A percentile compares a stretch with the other conserved stretches of the same genome.
phyloP scores from a whole-genome alignment of 2,797 vertebrate genomes.

The Cossypha dichroa region DNA sequence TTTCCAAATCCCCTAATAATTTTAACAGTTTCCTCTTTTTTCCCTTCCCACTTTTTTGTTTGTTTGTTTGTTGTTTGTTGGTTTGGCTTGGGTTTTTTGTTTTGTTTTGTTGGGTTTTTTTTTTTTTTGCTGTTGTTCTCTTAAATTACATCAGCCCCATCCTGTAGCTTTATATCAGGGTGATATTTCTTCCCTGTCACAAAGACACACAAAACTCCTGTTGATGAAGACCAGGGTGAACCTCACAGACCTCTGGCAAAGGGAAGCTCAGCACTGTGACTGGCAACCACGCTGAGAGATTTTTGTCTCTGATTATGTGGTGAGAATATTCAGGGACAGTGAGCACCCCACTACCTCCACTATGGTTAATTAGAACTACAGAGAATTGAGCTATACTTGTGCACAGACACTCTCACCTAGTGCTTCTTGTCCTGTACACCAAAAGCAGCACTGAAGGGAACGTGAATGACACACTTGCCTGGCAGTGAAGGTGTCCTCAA shows the following conservation, averaged over 20 bases:
- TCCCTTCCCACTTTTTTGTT: background rate
- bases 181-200: background rate
- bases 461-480: background rate
- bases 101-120: background rate
- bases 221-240: background rate
- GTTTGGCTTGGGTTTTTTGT: background rate
- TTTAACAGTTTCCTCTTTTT: background rate
- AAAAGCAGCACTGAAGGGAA: background rate
- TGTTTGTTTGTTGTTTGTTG: background rate
- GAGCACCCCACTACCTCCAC: background rate
- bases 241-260: background rate
- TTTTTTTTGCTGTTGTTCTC: background rate
- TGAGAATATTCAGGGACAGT: background rate
- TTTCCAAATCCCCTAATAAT: constrained; percentile 13
- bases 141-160: background rate
- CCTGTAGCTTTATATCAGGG: background rate
- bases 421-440: background rate
- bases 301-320: background rate
- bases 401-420: background rate
- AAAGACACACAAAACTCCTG: background rate
- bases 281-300: background rate
- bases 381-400: background rate
- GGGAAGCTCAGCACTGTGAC: background rate
- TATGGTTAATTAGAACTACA: accelerated
- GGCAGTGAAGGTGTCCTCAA: background rate